Conservation (phyloP, 2,797 vertebrate species). For the Ctenosaura bakeri region DNA sequence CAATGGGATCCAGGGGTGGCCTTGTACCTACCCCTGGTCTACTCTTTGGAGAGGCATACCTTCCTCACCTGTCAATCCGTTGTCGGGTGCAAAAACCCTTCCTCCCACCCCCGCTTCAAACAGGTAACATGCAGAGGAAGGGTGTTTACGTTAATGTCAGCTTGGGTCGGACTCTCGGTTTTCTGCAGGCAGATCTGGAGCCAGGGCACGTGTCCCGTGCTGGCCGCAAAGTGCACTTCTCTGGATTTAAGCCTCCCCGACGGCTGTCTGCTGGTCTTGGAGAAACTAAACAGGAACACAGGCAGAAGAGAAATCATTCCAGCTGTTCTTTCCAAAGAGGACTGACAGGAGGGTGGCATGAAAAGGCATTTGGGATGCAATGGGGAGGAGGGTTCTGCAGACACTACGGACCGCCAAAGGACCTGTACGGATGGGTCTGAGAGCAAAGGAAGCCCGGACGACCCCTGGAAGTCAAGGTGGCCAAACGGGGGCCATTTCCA, state of each 20-base stretch:
- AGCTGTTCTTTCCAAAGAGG: background rate
- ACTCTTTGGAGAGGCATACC: too few species aligned
- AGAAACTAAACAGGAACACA: background rate
- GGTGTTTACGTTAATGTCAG: constrained; percentile 56
- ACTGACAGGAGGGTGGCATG: too few species aligned
- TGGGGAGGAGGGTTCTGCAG: too few species aligned
- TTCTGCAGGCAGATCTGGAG: constrained; percentile 57
- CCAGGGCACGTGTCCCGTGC: constrained; percentile 65
- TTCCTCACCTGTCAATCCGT: background rate
- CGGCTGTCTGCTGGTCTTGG: fast-evolving
- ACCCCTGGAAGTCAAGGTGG: too few species aligned
- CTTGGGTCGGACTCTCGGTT: background rate
- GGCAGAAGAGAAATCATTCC: background rate
- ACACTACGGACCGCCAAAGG: too few species aligned
- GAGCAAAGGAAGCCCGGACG: too few species aligned
- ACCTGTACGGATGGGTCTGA: too few species aligned
- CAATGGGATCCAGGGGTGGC: too few species aligned
- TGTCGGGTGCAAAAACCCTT: too few species aligned
- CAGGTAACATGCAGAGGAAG: background rate
- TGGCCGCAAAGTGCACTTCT: constrained; percentile 57
- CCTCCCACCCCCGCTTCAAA: background rate
- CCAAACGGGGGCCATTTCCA: too few species aligned
- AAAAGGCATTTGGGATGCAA: too few species aligned
- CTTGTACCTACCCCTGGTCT: too few species aligned
- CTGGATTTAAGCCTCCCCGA: fast-evolving